Conservation (phyloP, 1,140 invertebrate species). For the Camponotus floridanus region DNA sequence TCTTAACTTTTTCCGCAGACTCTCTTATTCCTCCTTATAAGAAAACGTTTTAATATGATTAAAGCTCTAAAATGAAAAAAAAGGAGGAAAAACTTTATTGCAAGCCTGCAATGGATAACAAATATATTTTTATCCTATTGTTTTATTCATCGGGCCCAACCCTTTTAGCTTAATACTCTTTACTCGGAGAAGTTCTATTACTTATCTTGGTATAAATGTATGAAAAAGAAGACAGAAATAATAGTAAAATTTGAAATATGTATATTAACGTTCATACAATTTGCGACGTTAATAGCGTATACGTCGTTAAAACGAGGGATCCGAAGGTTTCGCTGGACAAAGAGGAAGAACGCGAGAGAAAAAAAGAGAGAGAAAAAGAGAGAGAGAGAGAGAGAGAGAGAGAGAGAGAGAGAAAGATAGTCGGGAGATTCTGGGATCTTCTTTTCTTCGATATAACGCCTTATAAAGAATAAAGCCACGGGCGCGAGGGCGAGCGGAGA, state of each 20-base stretch:
- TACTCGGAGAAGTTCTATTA: neutral
- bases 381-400: neutral
- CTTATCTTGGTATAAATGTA: neutral
- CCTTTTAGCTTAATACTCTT: neutral
- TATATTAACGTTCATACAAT: conserved; percentile 50
- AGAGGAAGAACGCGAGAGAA: conserved; percentile 41
- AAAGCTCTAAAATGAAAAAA: conserved; percentile 46
- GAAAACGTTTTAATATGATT: conserved; percentile 59
- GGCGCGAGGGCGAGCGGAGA: conserved; percentile 74
- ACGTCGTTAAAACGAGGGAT: conserved; percentile 48
- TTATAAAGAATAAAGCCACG: conserved; percentile 75
- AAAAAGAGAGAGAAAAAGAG: too few species aligned
- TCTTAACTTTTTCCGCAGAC: conserved; percentile 53
- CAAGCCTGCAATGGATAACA: conserved; percentile 20
- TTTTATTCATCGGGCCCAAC: conserved; percentile 38
- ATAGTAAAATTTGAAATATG: conserved; percentile 43
- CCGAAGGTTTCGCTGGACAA: conserved; percentile 59
- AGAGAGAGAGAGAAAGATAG: conserved; percentile 8
- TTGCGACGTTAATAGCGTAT: conserved; percentile 43
- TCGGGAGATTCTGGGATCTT: conserved; percentile 39
- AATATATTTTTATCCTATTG: conserved; percentile 37
- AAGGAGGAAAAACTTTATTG: conserved; percentile 7
- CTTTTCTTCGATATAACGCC: conserved; percentile 71
- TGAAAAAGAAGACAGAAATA: neutral
- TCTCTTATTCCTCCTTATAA: conserved; percentile 42